Conservation (phyloP, 2,888 invertebrate species). For the Amphipyra berbera region DNA sequence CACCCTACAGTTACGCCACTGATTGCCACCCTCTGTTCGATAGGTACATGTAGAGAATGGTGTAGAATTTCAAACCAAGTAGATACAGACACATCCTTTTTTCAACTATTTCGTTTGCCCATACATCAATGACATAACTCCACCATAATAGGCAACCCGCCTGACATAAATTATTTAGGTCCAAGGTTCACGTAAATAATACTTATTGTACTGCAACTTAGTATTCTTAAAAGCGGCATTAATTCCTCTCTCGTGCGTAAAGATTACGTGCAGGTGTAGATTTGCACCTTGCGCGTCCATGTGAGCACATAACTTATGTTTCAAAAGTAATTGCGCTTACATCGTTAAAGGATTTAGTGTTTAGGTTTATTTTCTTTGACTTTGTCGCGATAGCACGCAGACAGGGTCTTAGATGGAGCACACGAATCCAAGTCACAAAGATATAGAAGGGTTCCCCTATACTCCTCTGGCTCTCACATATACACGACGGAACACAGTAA, state of each 20-base stretch:
- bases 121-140: constrained; percentile 23
- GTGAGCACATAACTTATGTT: constrained; percentile 44
- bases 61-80: too few species aligned
- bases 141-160: constrained; percentile 16
- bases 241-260: constrained; percentile 45
- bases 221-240: constrained; percentile 49
- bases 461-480: too few species aligned
- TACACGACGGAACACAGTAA: too few species aligned
- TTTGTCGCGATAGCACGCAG: too few species aligned
- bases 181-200: constrained; percentile 36
- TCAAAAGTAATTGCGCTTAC: constrained; percentile 41
- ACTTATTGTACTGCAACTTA: constrained; percentile 40
- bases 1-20: too few species aligned
- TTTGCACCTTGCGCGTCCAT: constrained; percentile 52
- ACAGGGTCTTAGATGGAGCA: too few species aligned
- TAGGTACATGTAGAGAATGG: too few species aligned
- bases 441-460: too few species aligned
- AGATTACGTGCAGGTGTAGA: constrained; percentile 50
- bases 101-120: neutral
- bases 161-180: constrained; percentile 36
- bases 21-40: too few species aligned
- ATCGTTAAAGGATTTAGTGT: constrained; percentile 38
- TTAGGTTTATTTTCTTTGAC: neutral
- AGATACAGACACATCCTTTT: neutral
- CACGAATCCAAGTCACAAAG: too few species aligned